A percentile compares a stretch with the other conserved stretches of the same genome.
Conservation (phyloP, 2,888 invertebrate species). For the Drosophila anceps region DNA sequence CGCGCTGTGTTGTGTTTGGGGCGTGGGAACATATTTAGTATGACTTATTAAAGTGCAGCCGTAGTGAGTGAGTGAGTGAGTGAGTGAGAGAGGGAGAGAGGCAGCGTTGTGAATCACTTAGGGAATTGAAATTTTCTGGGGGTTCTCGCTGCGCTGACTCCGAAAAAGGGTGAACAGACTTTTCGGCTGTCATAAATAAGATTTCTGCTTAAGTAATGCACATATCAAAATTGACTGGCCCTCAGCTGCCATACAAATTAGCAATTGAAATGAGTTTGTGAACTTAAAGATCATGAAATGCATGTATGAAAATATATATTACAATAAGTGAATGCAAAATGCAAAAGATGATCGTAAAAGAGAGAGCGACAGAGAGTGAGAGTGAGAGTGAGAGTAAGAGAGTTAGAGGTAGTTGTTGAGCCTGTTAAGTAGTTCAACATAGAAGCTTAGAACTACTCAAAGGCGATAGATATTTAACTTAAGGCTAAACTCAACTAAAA, state of each 20-base stretch:
- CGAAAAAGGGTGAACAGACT: background rate
- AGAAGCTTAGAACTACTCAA: background rate
- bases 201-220: background rate
- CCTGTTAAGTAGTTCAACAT: background rate
- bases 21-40: slow-evolving; percentile 30
- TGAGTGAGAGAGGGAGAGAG: background rate
- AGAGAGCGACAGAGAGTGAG: background rate
- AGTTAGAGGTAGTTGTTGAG: no score
- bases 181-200: slow-evolving; percentile 6
- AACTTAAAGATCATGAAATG: background rate
- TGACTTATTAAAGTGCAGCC: slow-evolving; percentile 1
- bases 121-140: slow-evolving; percentile 1
- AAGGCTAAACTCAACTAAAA: background rate
- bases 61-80: background rate
- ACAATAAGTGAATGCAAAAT: background rate
- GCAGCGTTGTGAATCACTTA: slow-evolving; percentile 8
- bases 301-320: background rate
- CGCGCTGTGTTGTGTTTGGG: slow-evolving; percentile 4
- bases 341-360: background rate
- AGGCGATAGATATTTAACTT: background rate
- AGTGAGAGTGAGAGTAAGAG: background rate
- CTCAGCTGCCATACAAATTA: background rate
- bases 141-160: background rate
- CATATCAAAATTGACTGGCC: slow-evolving; percentile 8
- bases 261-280: background rate